These are phyloP conservation scores for Sicus ferrugineus DNA, from an alignment of 2,888 invertebrate species.

Conservation along the genomic window DNA sequence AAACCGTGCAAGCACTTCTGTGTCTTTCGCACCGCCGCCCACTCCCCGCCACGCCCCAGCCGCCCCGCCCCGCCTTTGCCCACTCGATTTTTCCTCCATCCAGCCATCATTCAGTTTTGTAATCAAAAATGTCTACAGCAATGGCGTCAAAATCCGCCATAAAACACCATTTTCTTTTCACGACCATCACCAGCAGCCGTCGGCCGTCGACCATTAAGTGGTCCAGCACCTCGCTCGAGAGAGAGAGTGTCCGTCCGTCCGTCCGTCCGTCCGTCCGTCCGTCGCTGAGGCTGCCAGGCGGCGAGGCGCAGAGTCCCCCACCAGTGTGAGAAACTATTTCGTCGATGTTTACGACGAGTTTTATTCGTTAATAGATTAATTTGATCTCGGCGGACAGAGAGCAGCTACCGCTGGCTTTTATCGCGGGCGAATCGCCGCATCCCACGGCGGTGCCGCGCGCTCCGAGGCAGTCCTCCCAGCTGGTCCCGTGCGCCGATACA, in stretches of 20 bases:
- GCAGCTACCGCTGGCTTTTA: conserved; percentile 10
- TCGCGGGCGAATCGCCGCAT: not conserved
- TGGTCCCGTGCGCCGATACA: not conserved
- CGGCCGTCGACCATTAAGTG: too few relatives aligned
- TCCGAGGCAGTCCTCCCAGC: not conserved
- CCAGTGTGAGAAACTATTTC: not conserved
- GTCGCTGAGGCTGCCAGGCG: too few relatives aligned
- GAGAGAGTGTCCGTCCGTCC: not conserved
- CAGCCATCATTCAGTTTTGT: too few relatives aligned
- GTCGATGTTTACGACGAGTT: conserved; percentile 18
- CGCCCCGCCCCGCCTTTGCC: too few relatives aligned
- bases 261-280: not conserved
- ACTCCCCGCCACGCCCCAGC: too few relatives aligned
- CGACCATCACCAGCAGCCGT: too few relatives aligned
- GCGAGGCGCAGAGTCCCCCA: not conserved
- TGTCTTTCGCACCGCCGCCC: too few relatives aligned
- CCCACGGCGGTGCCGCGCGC: not conserved
- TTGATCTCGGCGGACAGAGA: conserved; percentile 8
- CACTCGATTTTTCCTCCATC: not conserved
- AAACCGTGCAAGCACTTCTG: not conserved
- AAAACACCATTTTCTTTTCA: conserved; percentile 13
- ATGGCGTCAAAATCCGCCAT: conserved; percentile 26
- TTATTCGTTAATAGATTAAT: conserved; percentile 17
- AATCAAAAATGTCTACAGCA: not conserved
- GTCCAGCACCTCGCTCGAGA: not conserved